phyloP scores from a whole-genome alignment of 2,113 vertebrate genomes.

The Galemys pyrenaicus region DNA sequence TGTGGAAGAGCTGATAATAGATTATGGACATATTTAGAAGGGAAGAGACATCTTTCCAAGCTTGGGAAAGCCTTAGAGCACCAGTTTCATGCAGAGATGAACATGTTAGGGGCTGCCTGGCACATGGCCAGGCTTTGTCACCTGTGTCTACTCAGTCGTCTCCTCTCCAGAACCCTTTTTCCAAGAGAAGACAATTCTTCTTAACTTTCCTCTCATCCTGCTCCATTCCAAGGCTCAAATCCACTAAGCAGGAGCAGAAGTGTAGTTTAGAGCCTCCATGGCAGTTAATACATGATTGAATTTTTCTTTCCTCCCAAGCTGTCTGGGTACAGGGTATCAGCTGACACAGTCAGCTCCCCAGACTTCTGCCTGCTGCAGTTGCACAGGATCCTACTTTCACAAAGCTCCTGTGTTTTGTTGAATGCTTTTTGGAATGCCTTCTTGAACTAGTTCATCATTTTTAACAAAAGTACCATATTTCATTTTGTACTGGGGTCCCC shows the following conservation, averaged over 20 bases:
- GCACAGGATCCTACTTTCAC: neutral
- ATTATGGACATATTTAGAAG: neutral
- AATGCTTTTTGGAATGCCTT: neutral
- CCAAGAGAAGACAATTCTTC: neutral
- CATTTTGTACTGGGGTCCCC: neutral
- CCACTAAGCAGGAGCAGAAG: neutral
- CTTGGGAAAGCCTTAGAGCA: neutral
- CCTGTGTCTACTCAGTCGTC: rapidly evolving
- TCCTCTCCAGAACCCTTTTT: neutral
- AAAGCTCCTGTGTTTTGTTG: neutral
- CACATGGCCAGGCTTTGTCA: neutral
- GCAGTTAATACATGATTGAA: neutral
- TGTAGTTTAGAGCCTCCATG: neutral
- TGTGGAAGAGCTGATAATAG: neutral
- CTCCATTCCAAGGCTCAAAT: neutral
- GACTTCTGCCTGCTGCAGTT: neutral
- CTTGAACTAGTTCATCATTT: neutral
- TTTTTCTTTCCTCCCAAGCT: neutral
- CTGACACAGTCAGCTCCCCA: rapidly evolving
- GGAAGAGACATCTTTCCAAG: neutral
- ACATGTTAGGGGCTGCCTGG: no score
- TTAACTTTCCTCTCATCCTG: neutral
- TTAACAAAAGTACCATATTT: neutral
- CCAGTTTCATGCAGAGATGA: neutral
- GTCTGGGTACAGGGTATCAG: neutral